These are phyloP conservation scores for Zeugodacus cucurbitae DNA, from an alignment of 1,140 invertebrate species.

Conservation along the genomic window DNA sequence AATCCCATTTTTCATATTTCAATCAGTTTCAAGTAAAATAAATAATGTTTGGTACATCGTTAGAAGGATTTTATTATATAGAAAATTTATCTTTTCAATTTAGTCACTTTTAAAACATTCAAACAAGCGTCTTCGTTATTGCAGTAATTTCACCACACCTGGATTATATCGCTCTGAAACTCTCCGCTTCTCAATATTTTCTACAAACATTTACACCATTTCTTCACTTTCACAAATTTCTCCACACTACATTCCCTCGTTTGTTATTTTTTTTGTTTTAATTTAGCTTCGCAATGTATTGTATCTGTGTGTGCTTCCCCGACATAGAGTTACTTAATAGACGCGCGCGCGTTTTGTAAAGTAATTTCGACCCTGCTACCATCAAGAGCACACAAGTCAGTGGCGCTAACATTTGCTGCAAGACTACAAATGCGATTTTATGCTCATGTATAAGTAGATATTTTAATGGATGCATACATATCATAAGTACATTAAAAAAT, in stretches of 20 bases:
- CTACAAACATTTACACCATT: not conserved
- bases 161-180: no score
- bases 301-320: not conserved
- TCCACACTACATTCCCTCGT: not conserved
- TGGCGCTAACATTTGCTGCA: not conserved
- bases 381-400: not conserved
- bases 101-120: no score
- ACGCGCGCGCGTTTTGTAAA: not conserved
- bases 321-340: not conserved
- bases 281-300: not conserved
- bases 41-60: no score
- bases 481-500: not conserved
- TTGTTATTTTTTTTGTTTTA: not conserved
- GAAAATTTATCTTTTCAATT: no score
- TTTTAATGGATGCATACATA: not conserved
- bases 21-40: no score
- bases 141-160: no score
- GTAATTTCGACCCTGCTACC: not conserved
- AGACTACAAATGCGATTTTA: not conserved
- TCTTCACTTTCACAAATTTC: slow-evolving; percentile 21
- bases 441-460: not conserved
- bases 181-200: no score
- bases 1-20: no score
- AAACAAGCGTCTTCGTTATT: no score
- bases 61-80: no score